phyloP scores from a whole-genome alignment of 53 echinoderm and acorn worm species.

The Astropecten irregularis region DNA sequence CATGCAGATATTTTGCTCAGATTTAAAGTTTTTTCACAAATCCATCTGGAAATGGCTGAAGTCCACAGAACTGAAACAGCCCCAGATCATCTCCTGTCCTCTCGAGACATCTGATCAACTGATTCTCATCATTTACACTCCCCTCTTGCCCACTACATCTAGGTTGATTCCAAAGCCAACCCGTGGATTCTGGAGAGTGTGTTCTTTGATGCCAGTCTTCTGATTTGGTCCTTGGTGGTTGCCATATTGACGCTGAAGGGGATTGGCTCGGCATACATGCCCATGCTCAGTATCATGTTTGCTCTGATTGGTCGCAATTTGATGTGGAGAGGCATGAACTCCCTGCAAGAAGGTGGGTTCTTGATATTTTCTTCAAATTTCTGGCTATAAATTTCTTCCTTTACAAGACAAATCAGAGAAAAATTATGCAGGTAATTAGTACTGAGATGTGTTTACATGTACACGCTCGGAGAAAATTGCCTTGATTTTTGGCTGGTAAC shows the following conservation, averaged over 20 bases:
- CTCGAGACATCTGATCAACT: too few species aligned
- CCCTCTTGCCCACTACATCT: not conserved
- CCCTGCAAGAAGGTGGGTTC: slow-evolving; percentile 21
- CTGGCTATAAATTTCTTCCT: not conserved
- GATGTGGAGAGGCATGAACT: slow-evolving; percentile 32
- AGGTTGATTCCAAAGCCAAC: slow-evolving; percentile 41
- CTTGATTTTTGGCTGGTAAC: too few species aligned
- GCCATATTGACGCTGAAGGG: slow-evolving; percentile 14
- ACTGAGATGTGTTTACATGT: not conserved
- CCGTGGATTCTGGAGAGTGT: slow-evolving; percentile 46
- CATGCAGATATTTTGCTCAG: too few species aligned
- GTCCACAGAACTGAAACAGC: too few species aligned
- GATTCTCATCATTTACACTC: not conserved
- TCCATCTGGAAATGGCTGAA: too few species aligned
- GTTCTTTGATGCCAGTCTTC: slow-evolving; percentile 60
- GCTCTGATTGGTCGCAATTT: slow-evolving; percentile 5
- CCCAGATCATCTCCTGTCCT: too few species aligned
- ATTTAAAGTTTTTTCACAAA: too few species aligned
- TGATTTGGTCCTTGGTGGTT: slow-evolving; percentile 48
- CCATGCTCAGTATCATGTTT: slow-evolving; percentile 48
- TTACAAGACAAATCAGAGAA: not conserved
- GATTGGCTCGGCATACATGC: slow-evolving; percentile 51
- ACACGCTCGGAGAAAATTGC: too few species aligned
- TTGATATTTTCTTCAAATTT: not conserved
- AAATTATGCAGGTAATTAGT: not conserved